These are phyloP conservation scores for Drosophila pachea DNA, from an alignment of 1,140 invertebrate species.

Conservation along the genomic window DNA sequence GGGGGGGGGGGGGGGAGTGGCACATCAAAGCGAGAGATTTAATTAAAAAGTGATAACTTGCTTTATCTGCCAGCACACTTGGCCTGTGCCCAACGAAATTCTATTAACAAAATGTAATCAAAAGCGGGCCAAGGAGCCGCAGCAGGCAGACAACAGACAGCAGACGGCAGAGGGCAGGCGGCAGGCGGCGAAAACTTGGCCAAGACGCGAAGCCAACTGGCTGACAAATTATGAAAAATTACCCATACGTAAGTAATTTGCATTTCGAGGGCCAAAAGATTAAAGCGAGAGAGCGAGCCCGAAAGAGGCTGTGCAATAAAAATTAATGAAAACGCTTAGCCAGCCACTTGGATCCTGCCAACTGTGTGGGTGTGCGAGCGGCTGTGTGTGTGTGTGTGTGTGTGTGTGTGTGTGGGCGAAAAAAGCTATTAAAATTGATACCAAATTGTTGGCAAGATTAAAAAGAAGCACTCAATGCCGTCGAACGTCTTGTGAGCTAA, in stretches of 20 bases:
- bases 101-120: constrained; percentile 69
- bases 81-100: constrained; percentile 47
- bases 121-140: constrained; percentile 21
- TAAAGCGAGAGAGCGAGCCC: constrained; percentile 16
- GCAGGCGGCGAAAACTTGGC: constrained; percentile 4
- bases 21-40: constrained; percentile 69
- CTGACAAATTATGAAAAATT: constrained; percentile 54
- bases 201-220: constrained; percentile 22
- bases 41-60: constrained; percentile 73
- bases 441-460: no score
- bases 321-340: constrained; percentile 7
- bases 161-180: not conserved
- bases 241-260: constrained; percentile 71
- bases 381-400: no score
- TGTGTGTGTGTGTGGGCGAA: no score
- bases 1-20: not conserved
- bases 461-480: no score
- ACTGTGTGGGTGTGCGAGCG: no score
- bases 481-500: no score
- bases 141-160: not conserved
- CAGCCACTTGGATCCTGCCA: not conserved
- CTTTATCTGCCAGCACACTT: constrained; percentile 43
- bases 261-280: constrained; percentile 44
- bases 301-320: not conserved
- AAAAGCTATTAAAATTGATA: no score